Evolutionary conservation across 2,113 vertebrate species (phyloP).

Genomic region (Grammomys surdaster): DNA sequence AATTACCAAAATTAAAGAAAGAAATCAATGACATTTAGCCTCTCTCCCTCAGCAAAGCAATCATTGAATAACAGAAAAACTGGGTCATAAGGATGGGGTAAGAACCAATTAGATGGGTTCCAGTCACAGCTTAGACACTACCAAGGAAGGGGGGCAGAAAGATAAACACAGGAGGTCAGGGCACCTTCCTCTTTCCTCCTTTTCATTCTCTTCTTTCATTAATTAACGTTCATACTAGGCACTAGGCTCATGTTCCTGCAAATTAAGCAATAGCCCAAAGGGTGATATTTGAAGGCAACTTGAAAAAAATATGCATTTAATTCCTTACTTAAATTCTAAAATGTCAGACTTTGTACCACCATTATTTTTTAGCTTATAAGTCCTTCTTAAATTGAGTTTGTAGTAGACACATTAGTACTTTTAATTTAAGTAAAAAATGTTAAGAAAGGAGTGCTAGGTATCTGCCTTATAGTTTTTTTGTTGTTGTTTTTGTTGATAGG

Average conservation of each 20-base stretch:
- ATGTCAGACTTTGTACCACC: constrained; percentile 46
- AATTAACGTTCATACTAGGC: constrained; percentile 63
- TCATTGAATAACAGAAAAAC: constrained; percentile 58
- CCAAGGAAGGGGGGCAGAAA: constrained; percentile 29
- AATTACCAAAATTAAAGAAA: constrained; percentile 76
- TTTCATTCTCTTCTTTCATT: constrained; percentile 56
- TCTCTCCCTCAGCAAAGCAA: constrained; percentile 52
- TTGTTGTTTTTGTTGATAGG: background rate
- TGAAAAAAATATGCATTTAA: background rate
- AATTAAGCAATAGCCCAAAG: constrained; percentile 68
- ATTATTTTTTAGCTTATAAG: constrained; percentile 21
- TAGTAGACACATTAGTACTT: background rate
- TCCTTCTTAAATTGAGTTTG: background rate
- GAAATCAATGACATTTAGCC: constrained; percentile 73
- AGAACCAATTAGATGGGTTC: constrained; percentile 65
- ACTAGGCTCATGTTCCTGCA: constrained; percentile 51
- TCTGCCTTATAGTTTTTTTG: background rate
- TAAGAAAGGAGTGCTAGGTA: background rate
- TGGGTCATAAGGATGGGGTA: constrained; percentile 46
- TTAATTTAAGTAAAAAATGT: constrained; percentile 4
- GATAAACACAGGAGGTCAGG: constrained; percentile 67
- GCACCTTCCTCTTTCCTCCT: constrained; percentile 54
- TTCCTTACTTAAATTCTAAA: constrained; percentile 49
- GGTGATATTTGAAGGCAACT: constrained; percentile 65
- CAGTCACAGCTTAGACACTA: constrained; percentile 2